Evolutionary conservation across 2,797 vertebrate genomes (phyloP).

Genomic region (Oryzias sinensis): DNA sequence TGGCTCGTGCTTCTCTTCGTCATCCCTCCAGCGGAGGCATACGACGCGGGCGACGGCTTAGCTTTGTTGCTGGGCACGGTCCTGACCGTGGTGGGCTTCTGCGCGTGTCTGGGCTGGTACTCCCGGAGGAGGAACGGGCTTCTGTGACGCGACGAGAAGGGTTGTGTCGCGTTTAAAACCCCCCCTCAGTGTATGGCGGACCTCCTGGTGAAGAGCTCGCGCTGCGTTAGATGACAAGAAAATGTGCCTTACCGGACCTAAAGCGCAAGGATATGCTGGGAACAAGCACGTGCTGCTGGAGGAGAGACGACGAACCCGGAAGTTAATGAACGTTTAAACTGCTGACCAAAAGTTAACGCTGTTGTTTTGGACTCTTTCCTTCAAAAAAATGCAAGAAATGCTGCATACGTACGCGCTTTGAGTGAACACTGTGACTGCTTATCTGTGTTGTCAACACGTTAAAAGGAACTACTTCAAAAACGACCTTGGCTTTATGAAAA

Average conservation of each 20-base stretch:
- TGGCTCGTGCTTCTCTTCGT: conserved; percentile 65
- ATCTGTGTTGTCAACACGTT: background rate
- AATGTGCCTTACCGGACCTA: conserved; percentile 56
- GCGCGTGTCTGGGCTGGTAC: conserved; percentile 90
- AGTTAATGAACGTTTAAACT: conserved; percentile 24
- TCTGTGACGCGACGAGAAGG: conserved; percentile 62
- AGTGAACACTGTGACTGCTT: conserved; percentile 16
- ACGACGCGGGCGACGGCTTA: conserved; percentile 86
- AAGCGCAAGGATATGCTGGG: background rate
- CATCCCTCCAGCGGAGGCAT: conserved; percentile 80
- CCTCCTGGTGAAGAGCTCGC: background rate
- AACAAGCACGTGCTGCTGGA: conserved; percentile 18
- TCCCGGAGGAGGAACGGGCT: conserved; percentile 84
- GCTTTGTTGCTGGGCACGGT: conserved; percentile 84
- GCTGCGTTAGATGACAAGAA: conserved; percentile 7
- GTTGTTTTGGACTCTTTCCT: conserved; percentile 13
- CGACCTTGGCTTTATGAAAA: conserved; percentile 10
- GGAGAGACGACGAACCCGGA: conserved; percentile 37
- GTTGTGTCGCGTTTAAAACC: background rate
- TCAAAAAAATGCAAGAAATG: background rate
- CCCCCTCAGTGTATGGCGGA: background rate
- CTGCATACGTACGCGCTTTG: conserved; percentile 4
- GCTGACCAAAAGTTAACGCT: conserved; percentile 29
- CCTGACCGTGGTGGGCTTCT: conserved; percentile 83
- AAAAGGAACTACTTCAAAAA: background rate